Evolutionary conservation across 2,113 vertebrate species (phyloP), one percentile per base, ranked within the genome.

Genomic region (Pongo pygmaeus): DNA sequence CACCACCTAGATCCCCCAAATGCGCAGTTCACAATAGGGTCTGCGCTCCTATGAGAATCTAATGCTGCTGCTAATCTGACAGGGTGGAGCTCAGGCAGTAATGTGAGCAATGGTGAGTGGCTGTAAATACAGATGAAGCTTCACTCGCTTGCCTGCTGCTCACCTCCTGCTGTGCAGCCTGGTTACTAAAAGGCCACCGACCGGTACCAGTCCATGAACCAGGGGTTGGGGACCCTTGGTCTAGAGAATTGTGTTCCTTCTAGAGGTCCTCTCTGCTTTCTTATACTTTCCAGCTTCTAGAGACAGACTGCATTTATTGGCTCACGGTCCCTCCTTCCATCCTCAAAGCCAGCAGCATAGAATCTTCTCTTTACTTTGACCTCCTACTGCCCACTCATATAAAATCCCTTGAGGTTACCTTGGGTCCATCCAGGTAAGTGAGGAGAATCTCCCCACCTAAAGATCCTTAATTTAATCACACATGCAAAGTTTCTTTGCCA

Each of bases 1-100:
- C 2, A 1, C 20, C 20, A 22, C 70, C 18, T 23, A 38, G n/a
- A 38, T 38, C 5, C 20, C n/a, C n/a, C 2, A 1, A 2, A 22
- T 6, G 70, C 1, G 5, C 70, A 40, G 70, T 10, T 74, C 11
- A 12, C n/a, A 40, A 22, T 11, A 40, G n/a, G 70, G n/a, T 12
- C n/a, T 22, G 9, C 0, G 1, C 70, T 23, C n/a, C 70, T 40
- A 10, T 12, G 70, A 72, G 61, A 64, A 64, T 30, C 61, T 64
- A 64, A 64, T 30, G 27, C 27, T 64, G 22, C 61, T 64, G 61
- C 12, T 64, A 5, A 30, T 64, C 61, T 32, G 61, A 64, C 27
- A 64, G 61, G 61, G 61, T 64, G 30, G 61, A 64, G 12, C 61
- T 64, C 61, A 64, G 61, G 61, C 61, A 64, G 61, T 2, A 14